These are phyloP conservation scores for Phymanthus crucifer DNA, from an alignment of 92 coral and sea anemone genomes.

Conservation along the genomic window DNA sequence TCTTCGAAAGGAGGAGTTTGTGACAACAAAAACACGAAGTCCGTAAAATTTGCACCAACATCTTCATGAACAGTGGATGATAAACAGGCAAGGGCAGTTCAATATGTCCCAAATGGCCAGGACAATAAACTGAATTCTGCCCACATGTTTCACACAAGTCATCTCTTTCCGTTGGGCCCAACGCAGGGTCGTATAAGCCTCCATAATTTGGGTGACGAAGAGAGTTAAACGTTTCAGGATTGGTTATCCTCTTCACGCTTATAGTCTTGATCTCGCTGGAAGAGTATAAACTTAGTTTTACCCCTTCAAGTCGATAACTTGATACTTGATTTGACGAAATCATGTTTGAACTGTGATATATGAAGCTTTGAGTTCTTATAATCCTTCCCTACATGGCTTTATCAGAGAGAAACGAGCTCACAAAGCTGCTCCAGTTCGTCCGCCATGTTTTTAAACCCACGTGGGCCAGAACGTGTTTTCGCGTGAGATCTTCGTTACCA, in stretches of 20 bases:
- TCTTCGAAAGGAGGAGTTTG: constrained; percentile 55
- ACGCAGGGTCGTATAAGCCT: constrained; percentile 89
- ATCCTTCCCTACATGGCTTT: neutral
- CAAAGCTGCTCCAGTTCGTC: constrained; percentile 9
- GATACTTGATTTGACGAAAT: constrained; percentile 68
- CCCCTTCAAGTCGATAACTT: constrained; percentile 75
- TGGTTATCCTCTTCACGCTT: constrained; percentile 84
- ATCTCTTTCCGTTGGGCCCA: constrained; percentile 95
- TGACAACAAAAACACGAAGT: constrained; percentile 89
- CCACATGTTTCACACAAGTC: constrained; percentile 95
- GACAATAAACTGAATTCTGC: constrained; percentile 82
- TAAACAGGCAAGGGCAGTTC: constrained; percentile 92
- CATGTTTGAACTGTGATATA: constrained; percentile 60
- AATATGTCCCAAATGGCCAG: constrained; percentile 95
- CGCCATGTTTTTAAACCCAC: constrained; percentile 50
- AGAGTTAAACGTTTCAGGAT: constrained; percentile 87
- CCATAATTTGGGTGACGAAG: constrained; percentile 86
- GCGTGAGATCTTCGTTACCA: constrained; percentile 14
- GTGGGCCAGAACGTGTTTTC: constrained; percentile 13
- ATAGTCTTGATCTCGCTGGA: constrained; percentile 77
- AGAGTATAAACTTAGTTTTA: constrained; percentile 73
- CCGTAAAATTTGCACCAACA: constrained; percentile 64
- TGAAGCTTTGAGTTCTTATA: neutral
- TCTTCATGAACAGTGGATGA: constrained; percentile 92
- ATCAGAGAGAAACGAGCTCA: neutral